These are phyloP conservation scores for Drosophila robusta DNA, from an alignment of 2,888 invertebrate species.

Conservation along the genomic window DNA sequence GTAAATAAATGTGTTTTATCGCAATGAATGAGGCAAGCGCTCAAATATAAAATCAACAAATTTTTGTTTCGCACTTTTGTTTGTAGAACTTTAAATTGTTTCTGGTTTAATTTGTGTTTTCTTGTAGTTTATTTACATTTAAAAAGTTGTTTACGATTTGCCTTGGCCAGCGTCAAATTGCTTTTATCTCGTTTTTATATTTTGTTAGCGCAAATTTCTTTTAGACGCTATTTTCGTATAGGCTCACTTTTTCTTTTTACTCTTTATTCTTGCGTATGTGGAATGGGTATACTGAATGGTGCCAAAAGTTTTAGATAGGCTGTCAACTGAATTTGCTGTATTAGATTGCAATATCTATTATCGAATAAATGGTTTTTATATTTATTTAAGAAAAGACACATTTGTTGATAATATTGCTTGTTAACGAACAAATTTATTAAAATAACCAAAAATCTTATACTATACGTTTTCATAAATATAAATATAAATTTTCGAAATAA, in stretches of 20 bases:
- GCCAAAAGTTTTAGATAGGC: too few species aligned
- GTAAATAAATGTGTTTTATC: conserved; percentile 25
- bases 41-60: neutral
- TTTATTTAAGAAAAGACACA: too few species aligned
- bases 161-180: conserved; percentile 14
- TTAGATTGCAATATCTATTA: too few species aligned
- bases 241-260: conserved; percentile 12
- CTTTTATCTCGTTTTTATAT: conserved; percentile 36
- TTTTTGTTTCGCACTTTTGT: neutral
- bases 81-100: conserved; percentile 3
- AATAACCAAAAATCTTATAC: too few species aligned
- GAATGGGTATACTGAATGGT: too few species aligned
- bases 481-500: too few species aligned
- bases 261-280: neutral
- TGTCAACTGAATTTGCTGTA: too few species aligned
- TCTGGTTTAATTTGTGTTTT: conserved; percentile 10
- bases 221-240: conserved; percentile 5
- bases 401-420: too few species aligned
- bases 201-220: conserved; percentile 10
- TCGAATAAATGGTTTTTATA: too few species aligned
- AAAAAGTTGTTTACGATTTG: conserved; percentile 38
- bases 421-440: too few species aligned
- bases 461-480: too few species aligned
- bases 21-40: conserved; percentile 21
- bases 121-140: conserved; percentile 44